Evolutionary conservation across 2,888 invertebrate genomes (phyloP), one percentile per base, ranked within the genome.

Genomic region (Drosophila subsilvestris): DNA sequence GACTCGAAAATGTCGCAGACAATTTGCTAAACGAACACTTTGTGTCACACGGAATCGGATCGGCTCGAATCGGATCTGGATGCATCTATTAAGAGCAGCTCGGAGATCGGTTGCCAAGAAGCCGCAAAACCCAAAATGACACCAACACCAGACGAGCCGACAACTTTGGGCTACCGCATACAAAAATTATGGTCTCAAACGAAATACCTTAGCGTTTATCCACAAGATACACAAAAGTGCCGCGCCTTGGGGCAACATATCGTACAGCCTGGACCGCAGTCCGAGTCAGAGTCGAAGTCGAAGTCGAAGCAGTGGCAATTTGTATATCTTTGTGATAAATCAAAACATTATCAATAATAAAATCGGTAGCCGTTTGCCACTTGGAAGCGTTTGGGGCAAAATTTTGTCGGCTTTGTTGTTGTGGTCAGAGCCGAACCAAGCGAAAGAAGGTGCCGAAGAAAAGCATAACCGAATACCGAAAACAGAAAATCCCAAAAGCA

Each of bases 261-360:
- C 60, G 56, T 67, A 51, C 57, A 48, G 68, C 37, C 43, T 60
- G 67, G 50, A 51, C 65, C 49, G 51, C 29, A 22, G 43, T 43
- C 51, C 2, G 51, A 27, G 25, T 32, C 48, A 20, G 51, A 37
- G 25, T 54, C 59, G 44, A 25, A 63, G 51, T 32, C 37, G 68
- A 56, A 63, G 63, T 14, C 37, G 37, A 37, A 37, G 69, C 73
- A 66, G 71, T 69, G 61, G 71, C 75, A 85, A 85, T 85, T 85
- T 85, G 89, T 88, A 80, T 89, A 83, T 88, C 87, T 79, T 66
- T 74, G 77, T 80, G 83, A 89, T 89, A 88, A 89, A 89, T 89
- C 89, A 89, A 88, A 89, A 80, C 79, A 89, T 89, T 89, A 89
- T 89, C 89, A 88, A 88, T 85, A 88, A 89, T 74, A 79, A 89